Percentiles rank a stretch among this genome's conserved stretches.
Conservation (phyloP, 2,797 vertebrate genomes). For the Okamejei kenojei region DNA sequence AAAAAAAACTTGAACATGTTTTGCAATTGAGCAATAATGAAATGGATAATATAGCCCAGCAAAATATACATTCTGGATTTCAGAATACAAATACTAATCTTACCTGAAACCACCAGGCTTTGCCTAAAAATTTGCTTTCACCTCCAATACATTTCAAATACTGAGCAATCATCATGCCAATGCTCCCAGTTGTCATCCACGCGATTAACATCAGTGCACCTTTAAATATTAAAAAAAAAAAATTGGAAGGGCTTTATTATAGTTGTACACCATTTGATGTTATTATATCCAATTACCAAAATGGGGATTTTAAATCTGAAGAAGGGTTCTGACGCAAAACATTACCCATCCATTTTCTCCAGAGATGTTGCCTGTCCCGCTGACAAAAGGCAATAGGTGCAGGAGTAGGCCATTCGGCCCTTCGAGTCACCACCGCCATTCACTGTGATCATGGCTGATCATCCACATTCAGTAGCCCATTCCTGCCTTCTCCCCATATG, state of each 20-base stretch:
- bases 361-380: too few species aligned
- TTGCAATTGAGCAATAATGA: too few species aligned
- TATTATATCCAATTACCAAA: not conserved
- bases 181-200: constrained; percentile 64
- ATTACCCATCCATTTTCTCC: not conserved
- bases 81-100: constrained; percentile 39
- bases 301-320: not conserved
- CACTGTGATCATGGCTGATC: too few species aligned
- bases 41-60: too few species aligned
- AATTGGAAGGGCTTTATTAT: not conserved
- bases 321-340: not conserved
- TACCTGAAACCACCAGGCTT: constrained; percentile 68
- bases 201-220: constrained; percentile 66
- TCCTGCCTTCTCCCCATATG: too few species aligned
- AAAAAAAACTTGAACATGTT: too few species aligned
- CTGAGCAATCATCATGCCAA: constrained; percentile 64
- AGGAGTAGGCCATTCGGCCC: too few species aligned
- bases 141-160: constrained; percentile 53
- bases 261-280: not conserved
- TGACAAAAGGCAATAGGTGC: too few species aligned
- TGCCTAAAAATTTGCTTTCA: constrained; percentile 46
- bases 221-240: constrained; percentile 45
- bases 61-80: not conserved
- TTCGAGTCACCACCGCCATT: too few species aligned
- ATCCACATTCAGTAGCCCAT: too few species aligned